Conservation (phyloP, 2,113 vertebrate species). For the Anguilla japonica region DNA sequence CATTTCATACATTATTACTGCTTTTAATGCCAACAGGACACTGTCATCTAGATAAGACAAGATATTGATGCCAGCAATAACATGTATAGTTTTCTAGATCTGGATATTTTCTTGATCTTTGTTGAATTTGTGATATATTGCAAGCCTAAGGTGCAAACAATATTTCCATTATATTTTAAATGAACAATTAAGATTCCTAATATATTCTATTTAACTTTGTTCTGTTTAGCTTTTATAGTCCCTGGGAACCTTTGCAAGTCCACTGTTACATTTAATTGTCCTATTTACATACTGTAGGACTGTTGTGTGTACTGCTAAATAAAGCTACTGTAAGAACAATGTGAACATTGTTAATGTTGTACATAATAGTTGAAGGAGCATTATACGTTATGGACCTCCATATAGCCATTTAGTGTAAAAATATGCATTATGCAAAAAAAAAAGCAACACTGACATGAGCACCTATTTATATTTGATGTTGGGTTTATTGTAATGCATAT, state of each 20-base stretch:
- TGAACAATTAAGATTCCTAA: neutral
- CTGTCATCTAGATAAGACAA: neutral
- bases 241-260: neutral
- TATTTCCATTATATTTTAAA: neutral
- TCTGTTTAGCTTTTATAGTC: neutral
- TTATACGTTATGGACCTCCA: neutral
- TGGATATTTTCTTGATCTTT: neutral
- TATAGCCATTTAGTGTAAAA: neutral
- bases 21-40: neutral
- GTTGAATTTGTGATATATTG: neutral
- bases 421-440: neutral
- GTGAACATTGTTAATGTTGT: neutral
- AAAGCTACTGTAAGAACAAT: neutral
- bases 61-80: neutral
- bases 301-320: neutral
- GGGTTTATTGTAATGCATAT: neutral
- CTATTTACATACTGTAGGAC: neutral
- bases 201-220: neutral
- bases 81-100: neutral
- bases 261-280: neutral
- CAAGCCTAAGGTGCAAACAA: neutral
- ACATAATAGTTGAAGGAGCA: too few species aligned
- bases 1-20: neutral
- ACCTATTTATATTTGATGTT: neutral
- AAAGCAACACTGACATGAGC: neutral